Percentiles rank a stretch among this genome's conserved stretches.
Conservation (phyloP, 53 echinoderm and acorn worm species). For the Actinopyga echinites region DNA sequence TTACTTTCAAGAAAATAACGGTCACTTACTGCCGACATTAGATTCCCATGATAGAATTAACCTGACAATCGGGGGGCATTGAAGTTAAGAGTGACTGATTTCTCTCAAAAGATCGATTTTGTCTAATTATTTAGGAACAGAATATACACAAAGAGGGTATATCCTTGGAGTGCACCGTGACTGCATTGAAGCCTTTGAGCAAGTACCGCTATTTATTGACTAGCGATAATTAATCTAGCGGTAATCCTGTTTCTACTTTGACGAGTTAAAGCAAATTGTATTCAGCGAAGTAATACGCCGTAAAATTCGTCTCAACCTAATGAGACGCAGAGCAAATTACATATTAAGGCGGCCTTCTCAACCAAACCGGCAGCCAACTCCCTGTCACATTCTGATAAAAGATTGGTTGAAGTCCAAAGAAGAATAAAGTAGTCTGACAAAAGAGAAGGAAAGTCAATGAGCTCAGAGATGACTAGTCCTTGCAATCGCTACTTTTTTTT, state of each 20-base stretch:
- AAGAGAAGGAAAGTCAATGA: neutral
- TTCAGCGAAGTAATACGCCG: slow-evolving; percentile 35
- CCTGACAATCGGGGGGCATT: no score
- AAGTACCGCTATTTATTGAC: slow-evolving; percentile 3
- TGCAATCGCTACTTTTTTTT: neutral
- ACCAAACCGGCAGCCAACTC: neutral
- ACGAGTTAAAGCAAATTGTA: neutral
- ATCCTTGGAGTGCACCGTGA: slow-evolving; percentile 7
- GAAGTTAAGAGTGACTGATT: neutral
- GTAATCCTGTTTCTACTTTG: neutral
- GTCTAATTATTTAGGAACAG: slow-evolving; percentile 36
- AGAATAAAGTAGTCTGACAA: neutral
- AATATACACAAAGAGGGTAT: neutral
- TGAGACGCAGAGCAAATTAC: slow-evolving; percentile 23
- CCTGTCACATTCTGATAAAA: slow-evolving; percentile 36
- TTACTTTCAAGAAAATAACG: no score
- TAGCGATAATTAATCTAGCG: slow-evolving; percentile 30
- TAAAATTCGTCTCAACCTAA: slow-evolving; percentile 16
- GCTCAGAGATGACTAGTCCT: neutral
- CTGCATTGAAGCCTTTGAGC: slow-evolving; percentile 9
- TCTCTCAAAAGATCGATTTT: slow-evolving; percentile 24
- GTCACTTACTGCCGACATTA: no score
- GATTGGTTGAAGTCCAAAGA: neutral
- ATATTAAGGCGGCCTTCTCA: slow-evolving; percentile 5
- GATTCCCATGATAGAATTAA: no score